Evolutionary conservation across 2,113 vertebrate genomes (phyloP).

Genomic region (Parotia lawesii): DNA sequence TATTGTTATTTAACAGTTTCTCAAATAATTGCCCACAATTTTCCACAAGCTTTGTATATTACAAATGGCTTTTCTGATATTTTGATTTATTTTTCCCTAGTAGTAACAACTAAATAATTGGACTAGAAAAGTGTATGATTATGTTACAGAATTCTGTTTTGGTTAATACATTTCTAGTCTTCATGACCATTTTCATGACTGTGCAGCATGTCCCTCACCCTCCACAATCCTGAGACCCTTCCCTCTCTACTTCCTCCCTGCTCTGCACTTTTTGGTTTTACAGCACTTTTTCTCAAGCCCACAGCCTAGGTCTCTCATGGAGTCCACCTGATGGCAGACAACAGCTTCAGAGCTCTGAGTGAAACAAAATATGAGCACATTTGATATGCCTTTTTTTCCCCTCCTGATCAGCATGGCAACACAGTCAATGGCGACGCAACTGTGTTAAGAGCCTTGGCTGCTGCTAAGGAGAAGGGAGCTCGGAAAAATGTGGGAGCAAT

Average conservation of each 20-base stretch:
- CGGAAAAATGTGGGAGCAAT: background rate
- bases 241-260: background rate
- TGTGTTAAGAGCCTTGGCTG: background rate
- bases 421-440: background rate
- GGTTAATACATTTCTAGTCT: conserved; percentile 27
- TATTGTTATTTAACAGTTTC: background rate
- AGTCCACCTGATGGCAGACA: background rate
- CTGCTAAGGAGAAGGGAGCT: background rate
- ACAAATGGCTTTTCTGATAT: background rate
- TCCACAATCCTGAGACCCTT: background rate
- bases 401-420: background rate
- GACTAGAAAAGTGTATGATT: background rate
- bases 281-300: background rate
- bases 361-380: background rate
- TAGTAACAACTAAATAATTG: background rate
- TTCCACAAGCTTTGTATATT: background rate
- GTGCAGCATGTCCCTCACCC: background rate
- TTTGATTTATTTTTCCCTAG: background rate
- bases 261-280: background rate
- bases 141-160: conserved; percentile 13
- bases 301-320: background rate
- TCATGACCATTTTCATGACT: background rate
- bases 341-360: background rate
- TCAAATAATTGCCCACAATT: background rate
- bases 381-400: background rate